Conservation (phyloP, 2,888 invertebrate species). For the Erebia aethiops region DNA sequence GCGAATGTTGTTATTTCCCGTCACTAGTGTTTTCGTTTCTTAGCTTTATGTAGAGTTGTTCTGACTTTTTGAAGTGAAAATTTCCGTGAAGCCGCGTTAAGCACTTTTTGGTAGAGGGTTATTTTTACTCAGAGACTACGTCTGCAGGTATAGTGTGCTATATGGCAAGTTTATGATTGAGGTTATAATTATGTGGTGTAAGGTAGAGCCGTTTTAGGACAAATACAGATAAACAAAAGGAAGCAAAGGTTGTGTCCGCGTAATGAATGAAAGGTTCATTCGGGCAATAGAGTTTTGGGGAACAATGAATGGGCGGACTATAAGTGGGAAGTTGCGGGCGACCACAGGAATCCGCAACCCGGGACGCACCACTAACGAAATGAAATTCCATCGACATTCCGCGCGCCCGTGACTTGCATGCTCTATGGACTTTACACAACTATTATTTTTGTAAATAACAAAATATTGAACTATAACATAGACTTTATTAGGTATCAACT, state of each 20-base stretch:
- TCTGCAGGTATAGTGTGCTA: no score
- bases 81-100: no score
- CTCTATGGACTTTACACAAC: slow-evolving; percentile 25
- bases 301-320: slow-evolving; percentile 36
- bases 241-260: not conserved
- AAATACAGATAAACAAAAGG: slow-evolving; percentile 9
- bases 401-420: slow-evolving; percentile 48
- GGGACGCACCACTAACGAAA: slow-evolving; percentile 69
- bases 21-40: no score
- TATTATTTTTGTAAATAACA: slow-evolving; percentile 7
- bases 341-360: slow-evolving; percentile 68
- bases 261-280: slow-evolving; percentile 35
- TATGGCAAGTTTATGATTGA: no score
- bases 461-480: not conserved
- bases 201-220: not conserved
- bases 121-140: no score
- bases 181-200: no score
- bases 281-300: slow-evolving; percentile 32
- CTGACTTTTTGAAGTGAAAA: no score
- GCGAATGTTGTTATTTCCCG: no score
- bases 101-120: no score
- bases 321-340: slow-evolving; percentile 42
- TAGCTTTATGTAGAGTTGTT: no score
- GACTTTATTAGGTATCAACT: no score
- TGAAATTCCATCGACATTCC: slow-evolving; percentile 76